Conservation (phyloP, 2,888 invertebrate genomes). For the Drosophila diplacantha region DNA sequence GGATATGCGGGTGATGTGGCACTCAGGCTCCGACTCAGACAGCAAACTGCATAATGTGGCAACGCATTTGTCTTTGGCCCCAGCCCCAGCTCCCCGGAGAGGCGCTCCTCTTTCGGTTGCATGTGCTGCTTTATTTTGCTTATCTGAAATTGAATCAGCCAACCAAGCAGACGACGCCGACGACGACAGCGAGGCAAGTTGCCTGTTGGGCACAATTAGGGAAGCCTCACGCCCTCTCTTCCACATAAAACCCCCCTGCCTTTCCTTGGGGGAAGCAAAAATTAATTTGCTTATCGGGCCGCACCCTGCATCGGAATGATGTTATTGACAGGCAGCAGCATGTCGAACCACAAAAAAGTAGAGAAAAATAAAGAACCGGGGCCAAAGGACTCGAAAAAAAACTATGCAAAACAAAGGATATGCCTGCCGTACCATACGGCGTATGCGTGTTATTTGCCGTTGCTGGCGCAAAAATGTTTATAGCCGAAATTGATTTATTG, state of each 20-base stretch:
- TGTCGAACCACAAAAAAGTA: conserved; percentile 30
- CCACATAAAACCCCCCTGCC: not conserved
- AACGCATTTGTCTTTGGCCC: conserved; percentile 67
- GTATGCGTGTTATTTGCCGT: conserved; percentile 63
- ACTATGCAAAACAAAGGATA: conserved; percentile 56
- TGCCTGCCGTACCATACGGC: conserved; percentile 54
- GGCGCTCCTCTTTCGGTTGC: conserved; percentile 57
- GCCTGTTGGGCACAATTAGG: conserved; percentile 67
- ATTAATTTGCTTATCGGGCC: conserved; percentile 74
- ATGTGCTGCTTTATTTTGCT: conserved; percentile 67
- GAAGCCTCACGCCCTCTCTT: conserved; percentile 41
- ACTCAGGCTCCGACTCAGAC: conserved; percentile 36
- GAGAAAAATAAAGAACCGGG: not conserved
- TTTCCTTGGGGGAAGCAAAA: conserved; percentile 45
- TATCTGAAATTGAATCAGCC: conserved; percentile 73
- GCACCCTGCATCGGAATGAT: conserved; percentile 64
- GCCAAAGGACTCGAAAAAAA: conserved; percentile 9
- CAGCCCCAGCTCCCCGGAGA: not conserved
- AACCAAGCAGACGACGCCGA: conserved; percentile 55
- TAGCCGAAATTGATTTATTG: conserved; percentile 73
- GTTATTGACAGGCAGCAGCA: conserved; percentile 62
- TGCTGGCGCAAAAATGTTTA: conserved; percentile 53
- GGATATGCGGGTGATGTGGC: conserved; percentile 54
- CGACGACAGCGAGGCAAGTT: conserved; percentile 40
- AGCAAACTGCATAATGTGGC: conserved; percentile 66